A percentile compares a stretch with the other conserved stretches of the same genome.
phyloP scores from a whole-genome alignment of 2,113 vertebrate genomes.

The Urocynchramus pylzowi region DNA sequence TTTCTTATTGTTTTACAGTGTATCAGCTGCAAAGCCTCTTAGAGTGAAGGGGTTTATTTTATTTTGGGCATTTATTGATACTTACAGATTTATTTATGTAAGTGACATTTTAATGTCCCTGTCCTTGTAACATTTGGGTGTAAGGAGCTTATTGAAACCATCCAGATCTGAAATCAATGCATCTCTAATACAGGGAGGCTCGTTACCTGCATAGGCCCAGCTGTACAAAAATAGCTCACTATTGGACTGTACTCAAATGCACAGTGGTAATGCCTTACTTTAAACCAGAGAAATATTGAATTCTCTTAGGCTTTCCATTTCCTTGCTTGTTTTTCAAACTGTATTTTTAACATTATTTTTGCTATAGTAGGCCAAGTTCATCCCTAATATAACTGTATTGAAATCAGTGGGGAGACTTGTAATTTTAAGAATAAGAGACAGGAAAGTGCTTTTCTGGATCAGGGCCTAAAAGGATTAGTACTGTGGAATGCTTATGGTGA shows the following conservation, averaged over 20 bases:
- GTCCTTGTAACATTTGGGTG: constrained; percentile 39
- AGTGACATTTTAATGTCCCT: constrained; percentile 35
- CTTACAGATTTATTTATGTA: constrained; percentile 45
- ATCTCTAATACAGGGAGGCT: constrained; percentile 7
- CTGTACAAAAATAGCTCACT: constrained; percentile 9
- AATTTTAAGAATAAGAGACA: constrained; percentile 44
- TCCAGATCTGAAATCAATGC: constrained; percentile 44
- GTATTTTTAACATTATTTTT: constrained; percentile 45
- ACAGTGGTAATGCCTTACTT: background rate
- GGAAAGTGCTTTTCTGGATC: constrained; percentile 66
- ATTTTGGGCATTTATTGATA: constrained; percentile 42
- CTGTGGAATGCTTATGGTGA: constrained; percentile 14
- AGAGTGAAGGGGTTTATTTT: constrained; percentile 35
- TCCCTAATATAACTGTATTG: constrained; percentile 33
- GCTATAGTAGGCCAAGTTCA: constrained; percentile 20
- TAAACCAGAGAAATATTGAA: constrained; percentile 1
- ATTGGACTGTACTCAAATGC: background rate
- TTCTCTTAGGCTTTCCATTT: constrained; percentile 4
- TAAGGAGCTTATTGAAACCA: constrained; percentile 33
- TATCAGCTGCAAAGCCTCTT: constrained; percentile 30
- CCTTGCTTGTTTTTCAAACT: constrained; percentile 5
- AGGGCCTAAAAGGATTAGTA: constrained; percentile 66
- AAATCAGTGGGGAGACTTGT: constrained; percentile 39
- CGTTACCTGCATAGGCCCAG: constrained; percentile 8
- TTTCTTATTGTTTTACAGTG: constrained; percentile 25